phyloP scores from a whole-genome alignment of 1,140 invertebrate genomes.

The Amyelois transitella region DNA sequence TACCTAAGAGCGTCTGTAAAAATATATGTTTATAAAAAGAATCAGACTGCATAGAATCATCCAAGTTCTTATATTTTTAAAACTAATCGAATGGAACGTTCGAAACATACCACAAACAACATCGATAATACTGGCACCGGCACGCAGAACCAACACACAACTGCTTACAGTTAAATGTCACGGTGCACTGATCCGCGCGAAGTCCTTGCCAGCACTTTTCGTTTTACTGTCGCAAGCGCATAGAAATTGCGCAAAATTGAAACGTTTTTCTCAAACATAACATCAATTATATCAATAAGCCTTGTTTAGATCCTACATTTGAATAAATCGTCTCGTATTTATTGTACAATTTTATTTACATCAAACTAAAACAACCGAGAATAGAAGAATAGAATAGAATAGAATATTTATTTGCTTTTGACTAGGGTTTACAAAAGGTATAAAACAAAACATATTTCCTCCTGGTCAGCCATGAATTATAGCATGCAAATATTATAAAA shows the following conservation, averaged over 20 bases:
- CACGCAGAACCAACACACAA: neutral
- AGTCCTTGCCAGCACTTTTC: conserved; percentile 1
- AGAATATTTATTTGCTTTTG: no score
- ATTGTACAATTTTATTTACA: neutral
- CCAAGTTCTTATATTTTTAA: neutral
- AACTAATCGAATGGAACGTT: neutral
- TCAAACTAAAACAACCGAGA: no score
- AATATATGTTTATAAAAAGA: no score
- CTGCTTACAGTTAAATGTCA: neutral
- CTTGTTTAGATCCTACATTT: neutral
- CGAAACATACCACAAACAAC: conserved; percentile 2
- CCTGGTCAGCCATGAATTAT: no score
- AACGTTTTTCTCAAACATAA: neutral
- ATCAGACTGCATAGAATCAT: neutral
- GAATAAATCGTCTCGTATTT: neutral
- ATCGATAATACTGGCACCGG: neutral
- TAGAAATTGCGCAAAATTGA: conserved; percentile 1
- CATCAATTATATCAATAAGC: neutral
- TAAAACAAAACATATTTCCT: no score
- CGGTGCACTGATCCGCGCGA: conserved; percentile 1
- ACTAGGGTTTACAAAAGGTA: no score
- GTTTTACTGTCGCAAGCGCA: neutral
- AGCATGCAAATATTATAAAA: no score
- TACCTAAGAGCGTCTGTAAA: no score
- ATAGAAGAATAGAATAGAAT: no score